Evolutionary conservation across 2,113 vertebrate species (phyloP).

Genomic region (Progne subis): DNA sequence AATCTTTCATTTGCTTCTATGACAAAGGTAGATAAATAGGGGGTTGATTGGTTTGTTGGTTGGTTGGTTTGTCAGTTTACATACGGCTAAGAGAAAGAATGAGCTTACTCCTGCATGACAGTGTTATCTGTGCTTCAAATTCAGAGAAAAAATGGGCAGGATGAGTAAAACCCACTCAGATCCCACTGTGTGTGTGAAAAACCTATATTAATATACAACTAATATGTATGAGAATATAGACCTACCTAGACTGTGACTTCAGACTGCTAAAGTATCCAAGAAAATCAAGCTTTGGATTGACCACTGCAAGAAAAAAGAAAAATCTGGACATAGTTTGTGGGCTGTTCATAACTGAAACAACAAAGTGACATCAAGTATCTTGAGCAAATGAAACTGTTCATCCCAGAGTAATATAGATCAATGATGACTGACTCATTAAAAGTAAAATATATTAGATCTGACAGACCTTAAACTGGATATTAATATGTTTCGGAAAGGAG

Average conservation of each 20-base stretch:
- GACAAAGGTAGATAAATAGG: not conserved
- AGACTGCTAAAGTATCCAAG: not conserved
- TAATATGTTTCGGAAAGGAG: not conserved
- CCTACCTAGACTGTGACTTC: not conserved
- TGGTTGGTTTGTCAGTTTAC: not conserved
- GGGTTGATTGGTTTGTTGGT: accelerated
- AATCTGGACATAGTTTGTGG: not conserved
- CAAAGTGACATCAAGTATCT: not conserved
- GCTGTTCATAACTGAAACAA: not conserved
- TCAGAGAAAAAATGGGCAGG: not conserved
- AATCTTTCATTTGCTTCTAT: not conserved
- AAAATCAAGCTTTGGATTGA: not conserved
- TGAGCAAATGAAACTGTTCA: not conserved
- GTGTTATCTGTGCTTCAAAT: not conserved
- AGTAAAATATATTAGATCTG: not conserved
- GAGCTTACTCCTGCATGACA: not conserved
- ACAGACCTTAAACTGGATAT: not conserved
- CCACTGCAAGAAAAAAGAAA: not conserved
- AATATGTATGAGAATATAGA: not conserved
- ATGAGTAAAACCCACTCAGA: not conserved
- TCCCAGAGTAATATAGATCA: not conserved
- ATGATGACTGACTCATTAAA: not conserved
- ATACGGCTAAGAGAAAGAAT: not conserved
- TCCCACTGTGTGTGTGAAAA: not conserved
- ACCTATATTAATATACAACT: not conserved